Conservation (phyloP, 1,140 invertebrate genomes). For the fruit fly (Drosophila melanogaster) region DNA sequence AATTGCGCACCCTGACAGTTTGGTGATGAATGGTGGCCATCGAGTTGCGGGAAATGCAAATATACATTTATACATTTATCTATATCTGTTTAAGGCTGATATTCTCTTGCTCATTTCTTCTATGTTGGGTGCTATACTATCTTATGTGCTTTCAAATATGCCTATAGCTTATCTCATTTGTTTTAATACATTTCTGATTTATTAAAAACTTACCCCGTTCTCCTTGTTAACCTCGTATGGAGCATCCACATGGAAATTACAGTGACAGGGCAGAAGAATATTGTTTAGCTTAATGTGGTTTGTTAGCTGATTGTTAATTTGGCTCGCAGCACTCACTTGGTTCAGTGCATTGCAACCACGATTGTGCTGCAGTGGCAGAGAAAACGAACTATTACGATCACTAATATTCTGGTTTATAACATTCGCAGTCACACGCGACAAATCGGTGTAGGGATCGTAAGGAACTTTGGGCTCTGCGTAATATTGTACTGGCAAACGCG, state of each 20-base stretch:
- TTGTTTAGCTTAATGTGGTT: conserved; percentile 11
- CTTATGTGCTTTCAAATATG: neutral
- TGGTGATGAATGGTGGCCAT: conserved; percentile 44
- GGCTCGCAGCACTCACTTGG: conserved; percentile 1
- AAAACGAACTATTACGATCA: conserved; percentile 25
- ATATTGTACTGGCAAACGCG: conserved; percentile 30
- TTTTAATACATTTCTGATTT: no score
- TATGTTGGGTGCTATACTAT: conserved; percentile 7
- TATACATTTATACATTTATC: conserved; percentile 22
- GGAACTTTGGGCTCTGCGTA: conserved; percentile 11
- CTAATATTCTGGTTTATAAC: conserved; percentile 19
- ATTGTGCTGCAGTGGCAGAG: conserved; percentile 27
- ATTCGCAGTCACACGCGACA: conserved; percentile 34
- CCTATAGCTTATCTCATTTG: neutral
- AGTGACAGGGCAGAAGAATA: conserved; percentile 33
- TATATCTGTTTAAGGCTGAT: conserved; percentile 16
- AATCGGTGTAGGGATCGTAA: conserved; percentile 36
- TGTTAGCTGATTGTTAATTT: neutral
- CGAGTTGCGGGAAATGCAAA: conserved; percentile 17
- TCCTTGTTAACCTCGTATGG: conserved; percentile 42
- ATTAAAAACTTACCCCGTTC: conserved; percentile 62
- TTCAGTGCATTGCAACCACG: conserved; percentile 14
- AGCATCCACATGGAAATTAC: conserved; percentile 61
- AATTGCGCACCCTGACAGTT: conserved; percentile 49
- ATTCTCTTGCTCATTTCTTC: neutral